phyloP scores from a whole-genome alignment of 2,888 invertebrate genomes.

The Nematopogon swammerdamellus region DNA sequence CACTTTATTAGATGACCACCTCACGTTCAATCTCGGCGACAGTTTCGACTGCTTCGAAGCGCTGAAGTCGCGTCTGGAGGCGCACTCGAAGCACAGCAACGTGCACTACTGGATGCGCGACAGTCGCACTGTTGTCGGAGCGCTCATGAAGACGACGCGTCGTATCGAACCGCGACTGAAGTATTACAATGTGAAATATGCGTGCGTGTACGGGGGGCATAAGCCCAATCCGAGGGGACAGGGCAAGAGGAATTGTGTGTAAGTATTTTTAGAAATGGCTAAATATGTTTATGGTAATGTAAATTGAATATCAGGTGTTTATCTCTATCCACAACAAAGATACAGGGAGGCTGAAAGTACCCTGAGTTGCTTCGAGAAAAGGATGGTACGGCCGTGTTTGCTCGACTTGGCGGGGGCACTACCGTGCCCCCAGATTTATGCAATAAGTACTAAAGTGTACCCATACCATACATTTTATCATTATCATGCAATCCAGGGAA shows the following conservation, averaged over 20 bases:
- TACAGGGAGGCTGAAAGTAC: too few species aligned
- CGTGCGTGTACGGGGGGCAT: conserved; percentile 38
- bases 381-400: too few species aligned
- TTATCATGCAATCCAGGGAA: too few species aligned
- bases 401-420: too few species aligned
- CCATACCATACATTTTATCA: too few species aligned
- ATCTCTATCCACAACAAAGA: too few species aligned
- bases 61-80: conserved; percentile 24
- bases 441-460: too few species aligned
- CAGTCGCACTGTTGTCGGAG: conserved; percentile 35
- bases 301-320: too few species aligned
- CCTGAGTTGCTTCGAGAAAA: too few species aligned
- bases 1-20: conserved; percentile 11
- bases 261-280: conserved; percentile 9
- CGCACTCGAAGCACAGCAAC: conserved; percentile 28
- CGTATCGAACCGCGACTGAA: conserved; percentile 29
- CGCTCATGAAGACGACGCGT: conserved; percentile 35
- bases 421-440: too few species aligned
- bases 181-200: conserved; percentile 37
- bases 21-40: conserved; percentile 28
- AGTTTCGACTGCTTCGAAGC: conserved; percentile 33
- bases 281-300: too few species aligned
- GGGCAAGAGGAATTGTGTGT: conserved; percentile 30
- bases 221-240: conserved; percentile 30
- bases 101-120: conserved; percentile 40